Evolutionary conservation across 1,140 invertebrate genomes (phyloP).

Genomic region (Bombus ignitus): DNA sequence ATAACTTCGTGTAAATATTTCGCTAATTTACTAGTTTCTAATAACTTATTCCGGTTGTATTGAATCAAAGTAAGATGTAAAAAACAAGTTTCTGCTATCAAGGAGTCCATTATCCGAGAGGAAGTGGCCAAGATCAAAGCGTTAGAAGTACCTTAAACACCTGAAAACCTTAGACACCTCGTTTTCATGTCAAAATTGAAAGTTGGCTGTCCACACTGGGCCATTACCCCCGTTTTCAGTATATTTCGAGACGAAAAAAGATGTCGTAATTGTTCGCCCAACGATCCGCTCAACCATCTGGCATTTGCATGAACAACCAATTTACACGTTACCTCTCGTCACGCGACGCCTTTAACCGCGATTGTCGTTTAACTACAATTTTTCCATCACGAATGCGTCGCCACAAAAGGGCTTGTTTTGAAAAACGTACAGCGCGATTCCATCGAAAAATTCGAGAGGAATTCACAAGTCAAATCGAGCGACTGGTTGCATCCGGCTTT

Average conservation of each 20-base stretch:
- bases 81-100: background rate
- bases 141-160: too few relatives aligned
- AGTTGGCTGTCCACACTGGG: background rate
- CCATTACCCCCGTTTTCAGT: background rate
- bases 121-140: background rate
- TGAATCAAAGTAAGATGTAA: background rate
- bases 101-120: background rate
- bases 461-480: background rate
- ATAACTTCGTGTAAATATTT: background rate
- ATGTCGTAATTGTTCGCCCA: conserved; percentile 60
- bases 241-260: background rate
- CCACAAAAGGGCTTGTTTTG: background rate
- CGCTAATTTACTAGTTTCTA: background rate
- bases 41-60: background rate
- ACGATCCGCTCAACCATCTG: conserved; percentile 5
- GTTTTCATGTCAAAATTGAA: conserved; percentile 22
- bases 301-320: conserved; percentile 42
- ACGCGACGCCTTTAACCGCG: background rate
- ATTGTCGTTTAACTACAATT: conserved; percentile 12
- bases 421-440: too few relatives aligned
- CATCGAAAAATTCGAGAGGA: background rate
- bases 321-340: conserved; percentile 22
- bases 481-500: conserved; percentile 73
- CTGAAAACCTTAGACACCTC: background rate
- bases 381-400: background rate